Base-by-base conservation (phyloP, 2,797 vertebrate genomes). In the Bryconaethiops microstoma region DNA sequence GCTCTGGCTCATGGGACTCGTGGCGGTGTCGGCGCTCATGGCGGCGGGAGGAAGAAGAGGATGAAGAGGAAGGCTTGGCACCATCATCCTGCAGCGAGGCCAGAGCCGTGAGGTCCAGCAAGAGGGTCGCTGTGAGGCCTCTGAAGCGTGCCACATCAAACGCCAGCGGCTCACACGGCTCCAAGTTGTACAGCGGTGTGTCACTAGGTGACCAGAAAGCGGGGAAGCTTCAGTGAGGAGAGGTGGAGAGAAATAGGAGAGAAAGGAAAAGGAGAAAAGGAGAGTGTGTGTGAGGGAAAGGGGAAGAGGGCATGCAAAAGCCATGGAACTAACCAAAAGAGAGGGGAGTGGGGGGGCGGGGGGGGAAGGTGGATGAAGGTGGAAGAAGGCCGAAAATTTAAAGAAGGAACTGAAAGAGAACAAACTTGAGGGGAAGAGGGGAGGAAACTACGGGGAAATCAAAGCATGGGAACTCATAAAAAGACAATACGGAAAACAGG, bases 161-260 rank as follows among this genome's bases (percentile, higher is more conserved):
- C 52, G 96, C 95, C 92, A 98, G 93, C 1, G 97, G 97, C 90
- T 99, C 98, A 12, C 97, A 98, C 60, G 98, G 97, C 78, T 99
- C 98, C 97, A 99, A 94, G 92, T 99, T 99, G 95, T 98, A 99
- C 82, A 99, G 76, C 0, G 98, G 98, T 80, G 98, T 99, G 94
- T 99, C 98, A 97, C 98, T 99, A 97, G 98, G 97, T 89, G 97
- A 99, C 97, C 97, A 99, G 95, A 99, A 99, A 98, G 96, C 97
- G 97, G 97, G 97, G 97, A 98, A 99, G 97, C 97, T 98, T 99
- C 97, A 97, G 97, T 97, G 92, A 96, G 93, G 94, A 87, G 83
- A 85, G 92, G 94, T 93, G 96, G 94, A 92, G 92, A 95, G 93
- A 95, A 90, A 94, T 95, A 95, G 97, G 95, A 96, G 94, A 96